phyloP scores from a whole-genome alignment of 2,888 invertebrate genomes.

The Leucoptera coffeella region DNA sequence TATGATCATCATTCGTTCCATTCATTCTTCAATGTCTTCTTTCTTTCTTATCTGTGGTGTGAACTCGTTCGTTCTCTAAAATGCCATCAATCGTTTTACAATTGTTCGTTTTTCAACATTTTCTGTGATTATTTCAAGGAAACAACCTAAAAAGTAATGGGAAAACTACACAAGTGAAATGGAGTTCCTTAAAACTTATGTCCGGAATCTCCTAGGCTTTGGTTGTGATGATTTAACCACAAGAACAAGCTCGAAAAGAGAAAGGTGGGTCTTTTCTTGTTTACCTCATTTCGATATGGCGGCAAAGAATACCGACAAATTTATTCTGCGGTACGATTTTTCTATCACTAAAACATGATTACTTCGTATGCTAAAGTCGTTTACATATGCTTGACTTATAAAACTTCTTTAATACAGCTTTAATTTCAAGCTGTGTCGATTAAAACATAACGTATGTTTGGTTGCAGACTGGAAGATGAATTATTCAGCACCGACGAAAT shows the following conservation, averaged over 20 bases:
- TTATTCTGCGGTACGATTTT: too few relatives aligned
- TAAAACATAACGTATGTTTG: too few relatives aligned
- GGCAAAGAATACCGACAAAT: slow-evolving; percentile 28
- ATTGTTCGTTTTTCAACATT: slow-evolving; percentile 12
- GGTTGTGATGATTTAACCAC: slow-evolving; percentile 19
- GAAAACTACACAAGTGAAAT: slow-evolving; percentile 25
- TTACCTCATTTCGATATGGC: slow-evolving; percentile 33
- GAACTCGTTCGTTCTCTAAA: too few relatives aligned
- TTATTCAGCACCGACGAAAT: slow-evolving; percentile 30
- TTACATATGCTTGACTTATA: too few relatives aligned
- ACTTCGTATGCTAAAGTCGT: too few relatives aligned
- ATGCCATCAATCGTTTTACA: too few relatives aligned
- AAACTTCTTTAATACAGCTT: too few relatives aligned
- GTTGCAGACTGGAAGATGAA: slow-evolving; percentile 35
- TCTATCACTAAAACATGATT: too few relatives aligned
- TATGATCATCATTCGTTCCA: too few relatives aligned
- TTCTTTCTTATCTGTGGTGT: slow-evolving; percentile 1
- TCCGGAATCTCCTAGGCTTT: slow-evolving; percentile 32
- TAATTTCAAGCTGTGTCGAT: too few relatives aligned
- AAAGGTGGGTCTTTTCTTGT: slow-evolving; percentile 41
- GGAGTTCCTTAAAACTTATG: slow-evolving; percentile 36
- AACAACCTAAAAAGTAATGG: slow-evolving; percentile 22
- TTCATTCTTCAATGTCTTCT: too few relatives aligned
- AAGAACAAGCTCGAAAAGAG: slow-evolving; percentile 34
- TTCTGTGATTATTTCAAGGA: slow-evolving; percentile 5